Evolutionary conservation across 2,888 invertebrate species (phyloP).

Genomic region (Pristionchus entomophagus): DNA sequence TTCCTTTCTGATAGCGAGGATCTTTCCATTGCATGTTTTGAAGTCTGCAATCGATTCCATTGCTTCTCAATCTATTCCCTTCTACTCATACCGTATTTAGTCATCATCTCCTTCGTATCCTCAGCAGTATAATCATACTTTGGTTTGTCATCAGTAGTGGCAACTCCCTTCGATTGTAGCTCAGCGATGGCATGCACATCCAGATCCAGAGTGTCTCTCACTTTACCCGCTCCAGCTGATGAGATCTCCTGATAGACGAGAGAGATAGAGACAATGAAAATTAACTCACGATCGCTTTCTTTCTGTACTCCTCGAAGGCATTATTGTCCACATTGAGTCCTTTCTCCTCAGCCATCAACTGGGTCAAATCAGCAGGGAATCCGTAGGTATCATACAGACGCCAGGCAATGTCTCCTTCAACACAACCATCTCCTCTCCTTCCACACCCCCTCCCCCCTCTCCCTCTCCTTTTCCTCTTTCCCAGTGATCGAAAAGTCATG

Average conservation of each 20-base stretch:
- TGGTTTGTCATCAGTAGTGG: constrained; percentile 89
- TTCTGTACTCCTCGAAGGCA: constrained; percentile 92
- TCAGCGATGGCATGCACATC: constrained; percentile 96
- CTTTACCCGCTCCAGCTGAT: constrained; percentile 84
- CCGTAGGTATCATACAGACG: constrained; percentile 98
- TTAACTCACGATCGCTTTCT: constrained; percentile 82
- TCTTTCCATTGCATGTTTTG: constrained; percentile 79
- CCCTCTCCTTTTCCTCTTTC: not conserved
- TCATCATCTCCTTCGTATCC: constrained; percentile 79
- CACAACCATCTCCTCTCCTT: not conserved
- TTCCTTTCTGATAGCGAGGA: constrained; percentile 84
- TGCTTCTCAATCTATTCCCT: not conserved
- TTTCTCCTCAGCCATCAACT: constrained; percentile 97
- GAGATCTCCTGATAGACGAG: constrained; percentile 82
- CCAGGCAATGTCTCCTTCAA: constrained; percentile 92
- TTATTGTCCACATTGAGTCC: constrained; percentile 89
- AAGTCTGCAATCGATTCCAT: constrained; percentile 52
- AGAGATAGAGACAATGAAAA: not conserved
- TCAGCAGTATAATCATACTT: constrained; percentile 89
- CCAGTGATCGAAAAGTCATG: too few relatives aligned
- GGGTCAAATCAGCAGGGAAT: constrained; percentile 97
- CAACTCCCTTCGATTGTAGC: constrained; percentile 83
- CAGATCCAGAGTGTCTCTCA: constrained; percentile 84
- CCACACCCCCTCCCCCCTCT: not conserved
- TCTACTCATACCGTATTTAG: constrained; percentile 82